These are phyloP conservation scores for Leucozona laternaria DNA, from an alignment of 2,888 invertebrate genomes.

Conservation along the genomic window DNA sequence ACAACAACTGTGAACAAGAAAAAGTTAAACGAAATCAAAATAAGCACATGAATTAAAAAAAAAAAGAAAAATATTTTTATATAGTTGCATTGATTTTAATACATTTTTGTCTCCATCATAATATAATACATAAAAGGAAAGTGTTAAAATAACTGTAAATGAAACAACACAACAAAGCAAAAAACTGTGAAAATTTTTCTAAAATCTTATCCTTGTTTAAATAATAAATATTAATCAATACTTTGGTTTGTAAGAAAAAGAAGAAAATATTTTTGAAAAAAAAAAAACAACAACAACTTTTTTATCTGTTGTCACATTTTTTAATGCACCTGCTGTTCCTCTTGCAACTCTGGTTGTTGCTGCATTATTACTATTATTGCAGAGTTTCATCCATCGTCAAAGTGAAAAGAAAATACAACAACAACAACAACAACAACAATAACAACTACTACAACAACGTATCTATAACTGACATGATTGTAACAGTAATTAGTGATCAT, in stretches of 20 bases:
- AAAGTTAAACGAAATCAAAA: conserved; percentile 68
- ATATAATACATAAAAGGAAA: conserved; percentile 58
- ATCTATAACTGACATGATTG: conserved; percentile 76
- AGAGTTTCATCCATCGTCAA: conserved; percentile 72
- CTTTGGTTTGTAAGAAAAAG: not conserved
- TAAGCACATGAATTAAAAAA: conserved; percentile 50
- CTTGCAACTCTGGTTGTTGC: conserved; percentile 71
- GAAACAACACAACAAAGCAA: conserved; percentile 4
- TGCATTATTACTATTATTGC: conserved; percentile 60
- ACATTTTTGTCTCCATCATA: not conserved
- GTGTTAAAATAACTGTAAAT: conserved; percentile 37
- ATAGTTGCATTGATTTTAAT: conserved; percentile 61
- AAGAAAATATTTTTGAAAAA: not conserved
- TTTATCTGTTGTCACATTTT: conserved; percentile 52
- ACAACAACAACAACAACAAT: conserved; percentile 12
- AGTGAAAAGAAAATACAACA: conserved; percentile 70
- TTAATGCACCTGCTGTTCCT: conserved; percentile 73
- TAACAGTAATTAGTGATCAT: conserved; percentile 75
- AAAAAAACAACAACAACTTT: conserved; percentile 15
- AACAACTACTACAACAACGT: conserved; percentile 40
- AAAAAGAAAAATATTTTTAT: conserved; percentile 38
- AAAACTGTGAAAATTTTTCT: not conserved
- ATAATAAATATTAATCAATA: not conserved
- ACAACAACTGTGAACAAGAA: conserved; percentile 55
- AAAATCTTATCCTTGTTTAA: not conserved